These are phyloP conservation scores for Brachionus rubens DNA, from an alignment of 1,140 invertebrate species.

Conservation along the genomic window DNA sequence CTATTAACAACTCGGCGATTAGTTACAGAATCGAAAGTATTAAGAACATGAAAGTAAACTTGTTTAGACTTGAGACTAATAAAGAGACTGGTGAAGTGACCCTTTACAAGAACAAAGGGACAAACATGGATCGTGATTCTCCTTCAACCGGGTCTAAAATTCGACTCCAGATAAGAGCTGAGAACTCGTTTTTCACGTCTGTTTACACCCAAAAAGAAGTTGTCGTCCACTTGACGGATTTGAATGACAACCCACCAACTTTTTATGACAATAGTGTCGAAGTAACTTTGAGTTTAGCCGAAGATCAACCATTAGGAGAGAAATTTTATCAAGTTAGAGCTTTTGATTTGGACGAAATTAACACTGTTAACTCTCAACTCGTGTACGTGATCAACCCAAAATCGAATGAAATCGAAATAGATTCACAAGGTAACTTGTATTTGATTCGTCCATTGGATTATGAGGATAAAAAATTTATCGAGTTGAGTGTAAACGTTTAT, in stretches of 20 bases:
- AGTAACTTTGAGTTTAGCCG: not conserved
- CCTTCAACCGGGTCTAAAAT: not conserved
- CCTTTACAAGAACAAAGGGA: not conserved
- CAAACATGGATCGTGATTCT: constrained; percentile 14
- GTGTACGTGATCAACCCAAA: not conserved
- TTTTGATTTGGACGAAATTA: constrained; percentile 1
- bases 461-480: not conserved
- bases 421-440: constrained; percentile 17
- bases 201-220: constrained; percentile 17
- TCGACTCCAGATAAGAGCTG: not conserved
- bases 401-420: constrained; percentile 4
- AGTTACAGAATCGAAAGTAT: constrained; percentile 2
- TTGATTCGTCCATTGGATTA: constrained; percentile 12
- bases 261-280: not conserved
- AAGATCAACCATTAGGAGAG: not conserved
- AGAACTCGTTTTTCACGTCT: not conserved
- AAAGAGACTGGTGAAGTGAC: not conserved
- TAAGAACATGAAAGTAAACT: not conserved
- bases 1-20: not conserved
- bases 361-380: not conserved
- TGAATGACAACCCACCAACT: constrained; percentile 35
- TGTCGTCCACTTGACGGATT: not conserved
- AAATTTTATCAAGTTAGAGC: constrained; percentile 40
- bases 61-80: not conserved
- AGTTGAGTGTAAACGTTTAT: not conserved